phyloP scores from a whole-genome alignment of 2,797 vertebrate species.

The Cetoscarus ocellatus region DNA sequence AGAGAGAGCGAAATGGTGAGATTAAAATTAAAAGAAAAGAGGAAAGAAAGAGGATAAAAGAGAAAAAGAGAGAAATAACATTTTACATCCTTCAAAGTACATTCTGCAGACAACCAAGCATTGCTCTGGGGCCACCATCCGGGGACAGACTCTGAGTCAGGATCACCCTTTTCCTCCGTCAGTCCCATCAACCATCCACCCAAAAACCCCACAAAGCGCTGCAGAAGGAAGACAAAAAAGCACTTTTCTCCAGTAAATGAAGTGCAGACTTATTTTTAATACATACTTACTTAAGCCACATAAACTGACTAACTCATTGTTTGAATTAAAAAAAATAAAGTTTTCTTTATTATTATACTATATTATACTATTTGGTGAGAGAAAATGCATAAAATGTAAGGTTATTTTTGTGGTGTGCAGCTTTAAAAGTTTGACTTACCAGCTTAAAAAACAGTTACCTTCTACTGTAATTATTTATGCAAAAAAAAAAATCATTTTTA shows the following conservation, averaged over 20 bases:
- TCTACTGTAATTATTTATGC: not conserved
- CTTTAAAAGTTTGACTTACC: slow-evolving; percentile 8
- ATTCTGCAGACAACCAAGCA: slow-evolving; percentile 90
- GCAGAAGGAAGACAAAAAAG: slow-evolving; percentile 61
- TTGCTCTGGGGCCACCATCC: slow-evolving; percentile 89
- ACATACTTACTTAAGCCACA: not conserved
- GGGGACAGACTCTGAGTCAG: slow-evolving; percentile 91
- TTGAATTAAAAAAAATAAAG: not conserved
- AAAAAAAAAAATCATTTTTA: not conserved
- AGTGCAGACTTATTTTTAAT: not conserved
- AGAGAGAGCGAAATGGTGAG: slow-evolving; percentile 92
- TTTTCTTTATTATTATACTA: too few relatives aligned
- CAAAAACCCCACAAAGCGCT: slow-evolving; percentile 54
- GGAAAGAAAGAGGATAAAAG: slow-evolving; percentile 44
- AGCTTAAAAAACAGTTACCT: not conserved
- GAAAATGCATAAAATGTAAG: slow-evolving; percentile 1
- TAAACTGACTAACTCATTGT: not conserved
- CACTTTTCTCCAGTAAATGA: not conserved
- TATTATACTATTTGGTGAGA: not conserved
- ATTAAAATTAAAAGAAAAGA: slow-evolving; percentile 74
- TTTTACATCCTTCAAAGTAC: slow-evolving; percentile 98
- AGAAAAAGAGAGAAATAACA: slow-evolving; percentile 74
- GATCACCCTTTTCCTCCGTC: slow-evolving; percentile 82
- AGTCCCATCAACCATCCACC: slow-evolving; percentile 33
- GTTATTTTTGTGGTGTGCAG: not conserved